These are phyloP conservation scores for Drosophila subsilvestris DNA, from an alignment of 2,888 invertebrate genomes.

Conservation along the genomic window DNA sequence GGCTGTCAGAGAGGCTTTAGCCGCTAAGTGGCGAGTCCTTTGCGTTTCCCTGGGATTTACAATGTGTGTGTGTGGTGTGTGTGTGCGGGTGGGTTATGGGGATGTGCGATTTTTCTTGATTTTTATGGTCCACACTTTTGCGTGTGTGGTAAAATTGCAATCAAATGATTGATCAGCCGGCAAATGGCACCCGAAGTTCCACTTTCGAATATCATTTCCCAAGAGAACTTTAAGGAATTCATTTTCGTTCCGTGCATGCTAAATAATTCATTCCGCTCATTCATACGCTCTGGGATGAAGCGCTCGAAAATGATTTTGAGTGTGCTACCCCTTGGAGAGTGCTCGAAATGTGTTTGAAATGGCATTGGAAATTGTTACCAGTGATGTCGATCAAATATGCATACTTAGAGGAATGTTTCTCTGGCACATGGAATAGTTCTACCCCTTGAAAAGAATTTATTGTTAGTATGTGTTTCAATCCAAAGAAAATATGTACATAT, in stretches of 20 bases:
- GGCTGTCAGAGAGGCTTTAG: conserved; percentile 57
- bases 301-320: background rate
- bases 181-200: conserved; percentile 42
- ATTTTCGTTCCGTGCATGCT: conserved; percentile 2
- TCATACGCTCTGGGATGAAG: background rate
- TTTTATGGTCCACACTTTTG: conserved; percentile 57
- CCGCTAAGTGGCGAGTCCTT: conserved; percentile 61
- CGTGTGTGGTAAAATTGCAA: conserved; percentile 48
- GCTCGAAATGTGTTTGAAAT: background rate
- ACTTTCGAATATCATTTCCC: conserved; percentile 33
- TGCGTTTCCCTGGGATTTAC: conserved; percentile 34
- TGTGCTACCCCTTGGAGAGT: background rate
- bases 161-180: conserved; percentile 63
- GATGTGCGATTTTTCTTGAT: conserved; percentile 49
- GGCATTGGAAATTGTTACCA: background rate
- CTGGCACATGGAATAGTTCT: no score
- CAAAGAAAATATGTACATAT: no score
- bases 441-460: no score
- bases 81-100: background rate
- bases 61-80: conserved; percentile 2
- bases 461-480: no score
- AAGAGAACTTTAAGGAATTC: conserved; percentile 13
- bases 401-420: no score
- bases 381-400: background rate
- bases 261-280: conserved; percentile 28